phyloP scores from a whole-genome alignment of 2,888 invertebrate species.

The Octonoba sinensis region DNA sequence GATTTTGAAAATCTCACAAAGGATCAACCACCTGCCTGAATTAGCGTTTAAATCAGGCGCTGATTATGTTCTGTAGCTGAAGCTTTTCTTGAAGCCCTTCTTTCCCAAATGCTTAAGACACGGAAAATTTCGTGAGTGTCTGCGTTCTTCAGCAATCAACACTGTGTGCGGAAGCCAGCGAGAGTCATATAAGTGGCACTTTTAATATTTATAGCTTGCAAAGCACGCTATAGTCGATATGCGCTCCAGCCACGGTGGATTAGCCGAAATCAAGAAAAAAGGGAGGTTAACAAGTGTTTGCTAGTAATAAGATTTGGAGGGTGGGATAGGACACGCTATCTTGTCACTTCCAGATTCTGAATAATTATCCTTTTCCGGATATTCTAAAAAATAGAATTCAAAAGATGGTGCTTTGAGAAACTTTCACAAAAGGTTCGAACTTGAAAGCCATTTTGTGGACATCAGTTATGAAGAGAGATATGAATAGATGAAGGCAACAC shows the following conservation, averaged over 20 bases:
- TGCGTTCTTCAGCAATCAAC: constrained; percentile 45
- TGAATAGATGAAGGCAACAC: too few species aligned
- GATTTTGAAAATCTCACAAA: too few species aligned
- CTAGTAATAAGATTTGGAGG: constrained; percentile 26
- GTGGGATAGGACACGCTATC: constrained; percentile 1
- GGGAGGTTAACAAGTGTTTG: constrained; percentile 44
- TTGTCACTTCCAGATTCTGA: too few species aligned
- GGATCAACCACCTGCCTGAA: too few species aligned
- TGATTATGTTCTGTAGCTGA: constrained; percentile 15
- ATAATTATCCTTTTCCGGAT: too few species aligned
- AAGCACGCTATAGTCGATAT: constrained; percentile 41
- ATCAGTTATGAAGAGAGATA: too few species aligned
- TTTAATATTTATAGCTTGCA: constrained; percentile 49
- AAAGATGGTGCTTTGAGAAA: too few species aligned
- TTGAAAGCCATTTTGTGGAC: too few species aligned
- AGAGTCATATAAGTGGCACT: constrained; percentile 53
- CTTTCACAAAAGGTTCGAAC: too few species aligned
- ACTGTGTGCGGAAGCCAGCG: constrained; percentile 43
- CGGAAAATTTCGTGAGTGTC: constrained; percentile 50
- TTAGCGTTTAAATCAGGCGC: constrained; percentile 23
- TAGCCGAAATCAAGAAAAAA: constrained; percentile 6
- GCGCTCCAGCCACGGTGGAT: constrained; percentile 17
- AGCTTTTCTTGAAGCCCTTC: constrained; percentile 35
- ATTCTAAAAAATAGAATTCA: too few species aligned
- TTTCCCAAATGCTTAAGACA: constrained; percentile 45